These are phyloP conservation scores for Numenius arquata DNA, from an alignment of 2,113 vertebrate species.

Conservation along the genomic window DNA sequence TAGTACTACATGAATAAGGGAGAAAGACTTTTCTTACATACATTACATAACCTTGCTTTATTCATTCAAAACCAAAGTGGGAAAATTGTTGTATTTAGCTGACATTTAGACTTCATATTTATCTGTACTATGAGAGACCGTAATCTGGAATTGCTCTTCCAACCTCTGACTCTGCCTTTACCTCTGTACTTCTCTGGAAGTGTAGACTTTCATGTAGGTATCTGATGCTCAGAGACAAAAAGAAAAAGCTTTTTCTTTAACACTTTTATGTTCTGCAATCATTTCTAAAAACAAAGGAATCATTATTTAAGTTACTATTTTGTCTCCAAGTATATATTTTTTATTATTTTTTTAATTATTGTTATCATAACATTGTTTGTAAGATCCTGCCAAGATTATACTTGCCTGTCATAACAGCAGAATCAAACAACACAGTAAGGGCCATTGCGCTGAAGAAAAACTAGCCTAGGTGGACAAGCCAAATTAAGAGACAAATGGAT, in stretches of 20 bases:
- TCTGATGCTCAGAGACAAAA: background rate
- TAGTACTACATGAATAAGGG: background rate
- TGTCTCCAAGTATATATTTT: background rate
- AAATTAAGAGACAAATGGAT: background rate
- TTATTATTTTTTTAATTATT: background rate
- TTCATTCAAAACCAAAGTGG: background rate
- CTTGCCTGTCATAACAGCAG: background rate
- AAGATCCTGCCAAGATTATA: background rate
- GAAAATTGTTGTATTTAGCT: background rate
- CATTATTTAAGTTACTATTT: background rate
- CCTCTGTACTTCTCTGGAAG: background rate
- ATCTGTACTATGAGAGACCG: background rate
- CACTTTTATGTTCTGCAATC: rapidly evolving
- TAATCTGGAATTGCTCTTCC: background rate
- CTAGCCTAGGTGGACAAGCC: background rate
- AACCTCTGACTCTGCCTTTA: background rate
- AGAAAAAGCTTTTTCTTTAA: background rate
- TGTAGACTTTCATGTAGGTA: background rate
- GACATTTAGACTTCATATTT: background rate
- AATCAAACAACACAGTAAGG: background rate
- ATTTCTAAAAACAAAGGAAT: background rate
- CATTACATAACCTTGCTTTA: background rate
- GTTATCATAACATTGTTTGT: background rate
- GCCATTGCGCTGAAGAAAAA: background rate
- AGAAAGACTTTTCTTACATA: background rate